These are phyloP conservation scores for Heliangelus exortis DNA, from an alignment of 2,797 vertebrate species.

Conservation along the genomic window DNA sequence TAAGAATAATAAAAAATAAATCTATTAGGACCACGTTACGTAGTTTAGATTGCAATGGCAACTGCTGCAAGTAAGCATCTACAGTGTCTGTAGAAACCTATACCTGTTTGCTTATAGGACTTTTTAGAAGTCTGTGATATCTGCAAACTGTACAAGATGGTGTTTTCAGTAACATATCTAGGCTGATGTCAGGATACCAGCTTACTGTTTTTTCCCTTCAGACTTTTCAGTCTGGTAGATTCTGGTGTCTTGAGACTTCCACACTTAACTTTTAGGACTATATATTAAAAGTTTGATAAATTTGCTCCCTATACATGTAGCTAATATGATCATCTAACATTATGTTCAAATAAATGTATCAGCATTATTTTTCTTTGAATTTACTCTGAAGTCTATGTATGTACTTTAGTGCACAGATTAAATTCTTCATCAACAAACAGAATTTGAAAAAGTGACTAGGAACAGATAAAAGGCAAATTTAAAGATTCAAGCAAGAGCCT, in stretches of 20 bases:
- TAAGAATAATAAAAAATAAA: not conserved
- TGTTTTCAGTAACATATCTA: not conserved
- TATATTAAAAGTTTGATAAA: not conserved
- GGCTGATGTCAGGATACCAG: not conserved
- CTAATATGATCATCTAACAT: not conserved
- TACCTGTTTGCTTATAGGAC: not conserved
- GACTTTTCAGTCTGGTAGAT: not conserved
- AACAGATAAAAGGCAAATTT: not conserved
- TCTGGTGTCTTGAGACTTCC: not conserved
- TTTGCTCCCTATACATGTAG: not conserved
- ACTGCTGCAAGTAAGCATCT: not conserved
- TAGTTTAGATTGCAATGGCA: not conserved
- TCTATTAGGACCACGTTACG: not conserved
- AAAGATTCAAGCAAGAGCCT: not conserved
- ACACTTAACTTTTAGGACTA: not conserved
- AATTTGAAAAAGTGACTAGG: not conserved
- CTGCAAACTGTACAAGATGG: no score
- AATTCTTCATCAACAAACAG: not conserved
- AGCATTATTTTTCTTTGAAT: not conserved
- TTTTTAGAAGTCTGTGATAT: not conserved
- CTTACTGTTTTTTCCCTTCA: not conserved
- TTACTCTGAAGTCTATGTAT: not conserved
- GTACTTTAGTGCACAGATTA: not conserved
- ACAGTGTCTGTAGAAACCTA: not conserved
- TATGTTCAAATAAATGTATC: not conserved